phyloP scores from a whole-genome alignment of 2,888 invertebrate species.

The Nudaria mundana region DNA sequence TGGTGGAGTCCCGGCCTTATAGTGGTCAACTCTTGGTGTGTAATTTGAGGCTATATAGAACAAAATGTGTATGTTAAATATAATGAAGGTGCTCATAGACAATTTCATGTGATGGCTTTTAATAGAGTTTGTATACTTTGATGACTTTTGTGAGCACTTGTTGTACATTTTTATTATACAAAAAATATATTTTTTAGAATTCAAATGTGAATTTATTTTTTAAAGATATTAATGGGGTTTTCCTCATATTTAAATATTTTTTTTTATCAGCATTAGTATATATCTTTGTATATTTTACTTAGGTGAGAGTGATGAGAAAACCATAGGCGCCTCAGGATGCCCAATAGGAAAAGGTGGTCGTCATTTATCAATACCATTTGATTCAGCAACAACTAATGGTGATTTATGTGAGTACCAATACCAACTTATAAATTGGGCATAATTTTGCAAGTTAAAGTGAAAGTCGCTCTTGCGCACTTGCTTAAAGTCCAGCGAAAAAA shows the following conservation, averaged over 20 bases:
- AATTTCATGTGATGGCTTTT: neutral
- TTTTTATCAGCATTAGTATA: neutral
- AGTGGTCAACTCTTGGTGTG: too few relatives aligned
- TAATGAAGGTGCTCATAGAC: too few relatives aligned
- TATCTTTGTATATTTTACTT: slow-evolving; percentile 39
- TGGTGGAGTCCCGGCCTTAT: slow-evolving; percentile 7
- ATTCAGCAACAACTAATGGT: slow-evolving; percentile 66
- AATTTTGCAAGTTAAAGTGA: too few relatives aligned
- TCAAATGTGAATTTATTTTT: neutral
- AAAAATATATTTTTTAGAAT: neutral
- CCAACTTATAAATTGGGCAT: slow-evolving; percentile 1
- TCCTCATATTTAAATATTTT: too few relatives aligned
- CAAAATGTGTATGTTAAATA: too few relatives aligned
- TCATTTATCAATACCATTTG: slow-evolving; percentile 73
- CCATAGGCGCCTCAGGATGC: slow-evolving; percentile 52
- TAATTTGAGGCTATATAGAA: too few relatives aligned
- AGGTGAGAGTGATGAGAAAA: slow-evolving; percentile 65
- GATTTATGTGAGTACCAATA: slow-evolving; percentile 64
- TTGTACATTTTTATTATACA: neutral
- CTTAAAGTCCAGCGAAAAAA: too few relatives aligned
- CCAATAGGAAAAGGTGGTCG: slow-evolving; percentile 63
- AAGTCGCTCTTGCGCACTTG: too few relatives aligned
- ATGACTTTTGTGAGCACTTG: neutral
- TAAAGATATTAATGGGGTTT: neutral
- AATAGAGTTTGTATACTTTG: slow-evolving; percentile 4